Percentiles rank a stretch among this genome's conserved stretches.
These are phyloP conservation scores for Penaeus monodon DNA, from an alignment of 2,888 invertebrate species.

Conservation along the genomic window DNA sequence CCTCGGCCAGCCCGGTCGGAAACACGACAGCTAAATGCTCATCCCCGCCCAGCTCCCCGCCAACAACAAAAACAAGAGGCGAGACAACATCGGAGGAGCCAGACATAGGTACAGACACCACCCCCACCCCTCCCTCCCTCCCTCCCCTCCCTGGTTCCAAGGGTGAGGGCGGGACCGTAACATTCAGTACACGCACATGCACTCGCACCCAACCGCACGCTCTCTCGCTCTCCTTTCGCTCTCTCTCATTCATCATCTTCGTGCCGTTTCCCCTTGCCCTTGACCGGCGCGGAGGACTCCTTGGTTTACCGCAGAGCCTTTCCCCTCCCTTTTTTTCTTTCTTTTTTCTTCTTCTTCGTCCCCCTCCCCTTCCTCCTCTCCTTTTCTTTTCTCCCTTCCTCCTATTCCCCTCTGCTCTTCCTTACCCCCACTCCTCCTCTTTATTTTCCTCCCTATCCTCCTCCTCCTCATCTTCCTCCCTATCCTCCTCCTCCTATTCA, in stretches of 20 bases:
- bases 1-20: too few relatives aligned
- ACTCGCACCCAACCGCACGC: neutral
- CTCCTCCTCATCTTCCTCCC: neutral
- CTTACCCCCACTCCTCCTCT: neutral
- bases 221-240: conserved; percentile 15
- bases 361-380: neutral
- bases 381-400: neutral
- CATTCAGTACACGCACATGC: neutral
- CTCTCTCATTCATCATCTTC: neutral
- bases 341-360: neutral
- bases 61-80: too few relatives aligned
- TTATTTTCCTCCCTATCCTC: neutral
- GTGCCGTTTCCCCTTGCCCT: neutral
- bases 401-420: neutral
- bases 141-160: too few relatives aligned
- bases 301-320: too few relatives aligned
- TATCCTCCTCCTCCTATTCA: too few relatives aligned
- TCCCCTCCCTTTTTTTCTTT: neutral
- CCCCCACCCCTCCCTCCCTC: too few relatives aligned
- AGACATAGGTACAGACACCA: too few relatives aligned
- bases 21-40: too few relatives aligned
- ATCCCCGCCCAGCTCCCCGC: too few relatives aligned
- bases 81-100: too few relatives aligned
- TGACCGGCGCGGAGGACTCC: too few relatives aligned
- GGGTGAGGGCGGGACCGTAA: neutral